Evolutionary conservation across 1,140 invertebrate species (phyloP), one percentile per base, ranked within the genome.

Genomic region (Bombus haemorrhoidalis): DNA sequence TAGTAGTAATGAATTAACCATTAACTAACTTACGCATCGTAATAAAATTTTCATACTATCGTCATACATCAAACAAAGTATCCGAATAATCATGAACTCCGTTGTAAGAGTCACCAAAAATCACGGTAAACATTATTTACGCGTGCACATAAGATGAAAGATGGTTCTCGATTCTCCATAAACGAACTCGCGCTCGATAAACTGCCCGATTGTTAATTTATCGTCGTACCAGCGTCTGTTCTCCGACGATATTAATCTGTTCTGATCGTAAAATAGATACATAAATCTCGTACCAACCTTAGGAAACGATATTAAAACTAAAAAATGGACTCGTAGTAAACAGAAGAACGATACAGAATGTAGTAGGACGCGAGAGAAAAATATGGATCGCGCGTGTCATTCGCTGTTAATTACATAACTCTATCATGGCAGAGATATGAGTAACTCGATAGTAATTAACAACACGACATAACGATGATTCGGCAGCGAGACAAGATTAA

Each of bases 201-300:
- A 53, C 47, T 53, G 1, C 1, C 1, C 25, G 68, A 73, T 72
- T 34, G 68, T 81, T 72, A 81, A 72, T 73, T 72, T 72, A 81
- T 81, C 68, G 68, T 15, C 34, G 37, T 22, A 1, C 2, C 43
- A 15, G 9, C 18, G 47, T 28, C 37, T 22, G 37, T 71, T 4
- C 15, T 13, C 1, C 25, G 15, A 10, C 15, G 25, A 53, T 47
- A 37, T 59, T 47, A 68, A 72, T 72, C 34, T 9, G 18, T 28
- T 15, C 2, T 25, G 66, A 71, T 39, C 66, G 43, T 34, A 10
- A 28, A 47, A 68, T 18, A 25, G 59, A 69, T 34, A 22, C 12
- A 28, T 68, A 80, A 80, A 69, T 80, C 78, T 64, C n/a, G 1
- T 8, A 9, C 0, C 18, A 6, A 64, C 9, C 59, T 41, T 15